Evolutionary conservation across 1,140 invertebrate genomes (phyloP).

Genomic region (Venturia canescens): DNA sequence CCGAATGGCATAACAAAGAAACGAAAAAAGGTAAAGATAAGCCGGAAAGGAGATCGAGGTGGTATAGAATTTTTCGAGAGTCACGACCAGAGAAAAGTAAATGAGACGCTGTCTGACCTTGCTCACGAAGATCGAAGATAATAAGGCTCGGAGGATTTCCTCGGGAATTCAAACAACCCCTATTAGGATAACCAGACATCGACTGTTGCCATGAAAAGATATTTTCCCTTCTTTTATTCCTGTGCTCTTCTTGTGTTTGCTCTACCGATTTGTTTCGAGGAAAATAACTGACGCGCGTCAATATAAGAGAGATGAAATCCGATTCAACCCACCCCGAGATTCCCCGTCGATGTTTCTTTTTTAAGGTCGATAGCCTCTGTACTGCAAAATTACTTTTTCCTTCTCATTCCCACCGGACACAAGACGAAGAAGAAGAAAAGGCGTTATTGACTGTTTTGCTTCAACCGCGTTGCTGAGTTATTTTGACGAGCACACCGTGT

Average conservation of each 20-base stretch:
- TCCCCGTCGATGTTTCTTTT: neutral
- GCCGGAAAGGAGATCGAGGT: neutral
- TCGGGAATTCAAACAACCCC: slow-evolving; percentile 1
- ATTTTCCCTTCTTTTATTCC: neutral
- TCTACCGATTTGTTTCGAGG: neutral
- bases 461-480: neutral
- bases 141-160: slow-evolving; percentile 8
- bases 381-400: neutral
- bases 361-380: neutral
- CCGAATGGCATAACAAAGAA: neutral
- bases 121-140: slow-evolving; percentile 17
- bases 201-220: neutral
- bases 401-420: neutral
- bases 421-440: neutral
- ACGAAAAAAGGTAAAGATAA: neutral
- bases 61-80: neutral
- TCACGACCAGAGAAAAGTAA: neutral
- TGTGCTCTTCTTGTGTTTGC: neutral
- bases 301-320: neutral
- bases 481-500: neutral
- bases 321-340: neutral
- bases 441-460: neutral
- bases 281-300: neutral
- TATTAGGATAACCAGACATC: neutral
- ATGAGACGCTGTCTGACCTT: neutral